A percentile compares a stretch with the other conserved stretches of the same genome.
These are phyloP conservation scores for Cydia strobilella DNA, from an alignment of 1,140 invertebrate genomes.

Conservation along the genomic window DNA sequence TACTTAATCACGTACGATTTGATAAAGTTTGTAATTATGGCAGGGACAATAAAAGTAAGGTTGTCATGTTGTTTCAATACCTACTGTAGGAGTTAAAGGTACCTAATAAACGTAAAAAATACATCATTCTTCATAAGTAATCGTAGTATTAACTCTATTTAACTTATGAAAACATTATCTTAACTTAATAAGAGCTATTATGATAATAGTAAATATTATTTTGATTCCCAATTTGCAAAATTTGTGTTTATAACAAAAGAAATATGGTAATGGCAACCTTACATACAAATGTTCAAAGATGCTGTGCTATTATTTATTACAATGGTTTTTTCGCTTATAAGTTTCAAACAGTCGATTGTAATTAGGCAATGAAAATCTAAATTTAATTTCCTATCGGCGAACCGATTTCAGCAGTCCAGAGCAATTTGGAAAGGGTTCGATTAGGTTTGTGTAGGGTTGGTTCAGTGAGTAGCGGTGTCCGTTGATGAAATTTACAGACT, in stretches of 20 bases:
- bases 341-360: slow-evolving; percentile 33
- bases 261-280: slow-evolving; percentile 68
- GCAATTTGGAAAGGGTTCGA: slow-evolving; percentile 45
- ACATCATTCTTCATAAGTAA: background rate
- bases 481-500: slow-evolving; percentile 76
- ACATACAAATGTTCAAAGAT: slow-evolving; percentile 61
- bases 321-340: slow-evolving; percentile 4
- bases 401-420: slow-evolving; percentile 61
- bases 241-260: slow-evolving; percentile 33
- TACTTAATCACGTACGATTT: slow-evolving; percentile 20
- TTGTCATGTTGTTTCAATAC: slow-evolving; percentile 51
- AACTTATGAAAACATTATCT: background rate
- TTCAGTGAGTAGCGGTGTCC: slow-evolving; percentile 69
- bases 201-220: background rate
- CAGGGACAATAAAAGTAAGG: slow-evolving; percentile 45
- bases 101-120: background rate
- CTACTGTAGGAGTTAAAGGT: background rate
- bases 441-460: slow-evolving; percentile 57
- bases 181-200: background rate
- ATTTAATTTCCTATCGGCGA: slow-evolving; percentile 51
- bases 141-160: background rate
- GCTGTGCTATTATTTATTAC: slow-evolving; percentile 37
- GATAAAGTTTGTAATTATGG: background rate
- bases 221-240: background rate
- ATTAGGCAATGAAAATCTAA: slow-evolving; percentile 40